Conservation (phyloP, 2,113 vertebrate species). For the Cyprinodon tularosa region DNA sequence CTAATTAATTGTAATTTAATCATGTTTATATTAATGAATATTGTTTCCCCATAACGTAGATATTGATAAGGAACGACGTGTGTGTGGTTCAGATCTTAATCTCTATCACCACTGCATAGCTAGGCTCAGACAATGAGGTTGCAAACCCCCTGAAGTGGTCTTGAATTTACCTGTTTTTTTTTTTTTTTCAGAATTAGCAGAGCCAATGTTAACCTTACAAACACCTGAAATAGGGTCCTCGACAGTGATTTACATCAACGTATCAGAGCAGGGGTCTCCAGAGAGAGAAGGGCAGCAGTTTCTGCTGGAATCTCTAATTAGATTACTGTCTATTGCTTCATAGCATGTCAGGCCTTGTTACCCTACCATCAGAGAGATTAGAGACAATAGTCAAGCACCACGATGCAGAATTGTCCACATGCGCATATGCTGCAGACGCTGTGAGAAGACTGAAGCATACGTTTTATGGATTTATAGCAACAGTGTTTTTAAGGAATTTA, state of each 20-base stretch:
- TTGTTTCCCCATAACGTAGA: constrained; percentile 75
- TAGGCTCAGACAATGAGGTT: constrained; percentile 34
- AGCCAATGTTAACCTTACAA: constrained; percentile 58
- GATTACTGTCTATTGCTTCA: constrained; percentile 82
- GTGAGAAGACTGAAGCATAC: constrained; percentile 37
- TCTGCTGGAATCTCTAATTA: constrained; percentile 84
- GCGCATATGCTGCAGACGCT: constrained; percentile 43
- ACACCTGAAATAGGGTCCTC: constrained; percentile 77
- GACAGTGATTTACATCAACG: constrained; percentile 76
- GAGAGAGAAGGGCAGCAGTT: constrained; percentile 67
- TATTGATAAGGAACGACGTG: constrained; percentile 74
- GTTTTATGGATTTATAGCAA: constrained; percentile 53
- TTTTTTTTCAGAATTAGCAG: not conserved
- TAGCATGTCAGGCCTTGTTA: constrained; percentile 81
- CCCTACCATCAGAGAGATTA: constrained; percentile 77
- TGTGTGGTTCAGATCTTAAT: constrained; percentile 52
- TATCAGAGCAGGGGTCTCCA: constrained; percentile 66
- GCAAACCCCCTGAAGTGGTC: constrained; percentile 44
- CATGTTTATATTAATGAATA: constrained; percentile 82
- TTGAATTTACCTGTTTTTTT: constrained; percentile 43
- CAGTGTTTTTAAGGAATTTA: constrained; percentile 43
- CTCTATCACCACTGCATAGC: constrained; percentile 48
- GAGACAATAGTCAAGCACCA: constrained; percentile 72
- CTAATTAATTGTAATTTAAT: constrained; percentile 81
- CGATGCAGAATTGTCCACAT: constrained; percentile 40